These are phyloP conservation scores for Tupaia chinensis DNA, from an alignment of 2,113 vertebrate species.

Conservation along the genomic window DNA sequence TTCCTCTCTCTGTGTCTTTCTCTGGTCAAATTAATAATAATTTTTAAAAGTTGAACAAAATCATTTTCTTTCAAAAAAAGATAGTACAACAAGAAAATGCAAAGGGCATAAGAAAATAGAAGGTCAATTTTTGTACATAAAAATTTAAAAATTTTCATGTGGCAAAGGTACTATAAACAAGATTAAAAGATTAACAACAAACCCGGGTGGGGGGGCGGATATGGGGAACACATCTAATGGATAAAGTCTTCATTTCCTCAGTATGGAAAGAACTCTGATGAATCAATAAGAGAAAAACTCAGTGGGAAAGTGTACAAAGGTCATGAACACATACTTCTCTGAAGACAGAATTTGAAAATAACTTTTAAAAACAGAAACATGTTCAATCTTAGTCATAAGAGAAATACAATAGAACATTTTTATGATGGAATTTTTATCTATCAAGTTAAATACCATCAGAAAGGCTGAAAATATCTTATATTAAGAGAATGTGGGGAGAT, in stretches of 20 bases:
- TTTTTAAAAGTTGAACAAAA: too few species aligned
- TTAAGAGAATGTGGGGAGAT: not conserved
- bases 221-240: not conserved
- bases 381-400: not conserved
- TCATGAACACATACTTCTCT: not conserved
- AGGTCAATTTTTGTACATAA: not conserved
- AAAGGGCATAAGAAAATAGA: not conserved
- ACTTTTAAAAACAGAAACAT: not conserved
- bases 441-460: not conserved
- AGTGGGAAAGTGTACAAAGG: not conserved
- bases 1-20: too few species aligned
- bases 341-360: not conserved
- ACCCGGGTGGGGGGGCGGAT: not conserved
- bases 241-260: not conserved
- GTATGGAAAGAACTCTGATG: not conserved
- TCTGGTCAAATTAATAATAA: too few species aligned
- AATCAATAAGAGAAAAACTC: not conserved
- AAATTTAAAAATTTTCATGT: not conserved
- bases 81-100: not conserved
- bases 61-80: too few species aligned
- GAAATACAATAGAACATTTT: not conserved
- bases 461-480: not conserved
- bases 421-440: not conserved
- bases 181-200: not conserved
- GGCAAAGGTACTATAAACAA: not conserved